These are phyloP conservation scores for Regulus satrapa DNA, from an alignment of 2,113 vertebrate genomes.

Conservation along the genomic window DNA sequence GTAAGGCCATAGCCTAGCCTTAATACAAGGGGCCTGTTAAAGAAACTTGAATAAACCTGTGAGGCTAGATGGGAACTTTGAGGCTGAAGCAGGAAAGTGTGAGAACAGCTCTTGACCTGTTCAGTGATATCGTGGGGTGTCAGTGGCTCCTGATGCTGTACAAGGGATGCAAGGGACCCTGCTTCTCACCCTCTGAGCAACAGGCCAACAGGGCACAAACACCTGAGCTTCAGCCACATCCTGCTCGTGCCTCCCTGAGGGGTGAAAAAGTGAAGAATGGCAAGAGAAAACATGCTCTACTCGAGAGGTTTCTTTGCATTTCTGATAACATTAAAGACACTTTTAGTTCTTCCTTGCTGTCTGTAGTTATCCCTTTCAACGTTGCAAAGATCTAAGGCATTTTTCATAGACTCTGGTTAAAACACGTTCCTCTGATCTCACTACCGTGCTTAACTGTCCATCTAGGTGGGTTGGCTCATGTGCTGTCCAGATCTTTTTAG, in stretches of 20 bases:
- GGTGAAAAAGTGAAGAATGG: neutral
- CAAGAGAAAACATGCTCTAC: neutral
- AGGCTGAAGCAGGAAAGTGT: neutral
- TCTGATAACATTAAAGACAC: neutral
- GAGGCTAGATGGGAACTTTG: neutral
- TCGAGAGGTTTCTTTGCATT: neutral
- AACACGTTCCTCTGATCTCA: neutral
- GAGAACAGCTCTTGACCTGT: neutral
- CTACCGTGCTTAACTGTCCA: neutral
- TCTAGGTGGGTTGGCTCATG: neutral
- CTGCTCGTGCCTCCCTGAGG: neutral
- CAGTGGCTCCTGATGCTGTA: neutral
- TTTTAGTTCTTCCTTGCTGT: neutral
- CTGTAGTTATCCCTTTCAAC: neutral
- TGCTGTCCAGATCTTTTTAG: neutral
- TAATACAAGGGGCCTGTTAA: neutral
- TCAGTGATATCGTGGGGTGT: rapidly evolving
- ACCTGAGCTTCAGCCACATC: neutral
- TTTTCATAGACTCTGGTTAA: neutral
- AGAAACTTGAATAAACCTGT: neutral
- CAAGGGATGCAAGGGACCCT: rapidly evolving
- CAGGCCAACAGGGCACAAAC: neutral
- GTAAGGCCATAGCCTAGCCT: neutral
- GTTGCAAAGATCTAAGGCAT: neutral
- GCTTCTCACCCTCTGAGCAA: neutral